phyloP scores from a whole-genome alignment of 1,140 invertebrate genomes.

The Anastrepha ludens region DNA sequence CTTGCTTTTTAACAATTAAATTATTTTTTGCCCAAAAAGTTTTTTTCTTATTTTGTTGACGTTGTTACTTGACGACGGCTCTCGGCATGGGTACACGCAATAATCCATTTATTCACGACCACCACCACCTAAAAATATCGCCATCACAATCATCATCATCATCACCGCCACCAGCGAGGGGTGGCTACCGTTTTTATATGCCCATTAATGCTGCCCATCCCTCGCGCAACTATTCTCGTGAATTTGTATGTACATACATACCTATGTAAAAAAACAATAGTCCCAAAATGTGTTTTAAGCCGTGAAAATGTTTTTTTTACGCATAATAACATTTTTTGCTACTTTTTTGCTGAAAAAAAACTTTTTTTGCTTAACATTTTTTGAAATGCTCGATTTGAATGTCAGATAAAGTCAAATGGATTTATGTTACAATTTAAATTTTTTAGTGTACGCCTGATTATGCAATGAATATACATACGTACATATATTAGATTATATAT shows the following conservation, averaged over 20 bases:
- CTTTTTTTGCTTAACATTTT: constrained; percentile 42
- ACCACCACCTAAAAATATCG: constrained; percentile 60
- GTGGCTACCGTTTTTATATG: constrained; percentile 55
- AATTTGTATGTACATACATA: not conserved
- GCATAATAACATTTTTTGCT: constrained; percentile 59
- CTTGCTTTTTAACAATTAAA: constrained; percentile 73
- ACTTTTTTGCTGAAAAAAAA: constrained; percentile 57
- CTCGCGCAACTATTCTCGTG: constrained; percentile 28
- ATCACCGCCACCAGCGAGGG: constrained; percentile 57
- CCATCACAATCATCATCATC: constrained; percentile 55
- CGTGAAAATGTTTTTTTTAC: constrained; percentile 63
- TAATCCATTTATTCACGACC: constrained; percentile 62
- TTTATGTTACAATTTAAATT: constrained; percentile 70
- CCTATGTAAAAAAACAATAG: constrained; percentile 65
- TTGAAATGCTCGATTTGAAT: constrained; percentile 69
- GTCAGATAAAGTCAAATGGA: constrained; percentile 74
- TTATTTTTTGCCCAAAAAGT: constrained; percentile 67
- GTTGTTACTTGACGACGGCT: constrained; percentile 56
- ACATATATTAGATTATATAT: not conserved
- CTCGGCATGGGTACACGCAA: constrained; percentile 30
- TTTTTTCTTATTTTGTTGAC: constrained; percentile 52
- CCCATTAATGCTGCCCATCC: constrained; percentile 56
- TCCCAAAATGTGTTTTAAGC: constrained; percentile 64
- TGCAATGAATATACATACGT: not conserved
- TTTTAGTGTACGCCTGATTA: constrained; percentile 5